Evolutionary conservation across 2,797 vertebrate species (phyloP), one percentile per base, ranked within the genome.

Genomic region (Borostomias antarcticus): DNA sequence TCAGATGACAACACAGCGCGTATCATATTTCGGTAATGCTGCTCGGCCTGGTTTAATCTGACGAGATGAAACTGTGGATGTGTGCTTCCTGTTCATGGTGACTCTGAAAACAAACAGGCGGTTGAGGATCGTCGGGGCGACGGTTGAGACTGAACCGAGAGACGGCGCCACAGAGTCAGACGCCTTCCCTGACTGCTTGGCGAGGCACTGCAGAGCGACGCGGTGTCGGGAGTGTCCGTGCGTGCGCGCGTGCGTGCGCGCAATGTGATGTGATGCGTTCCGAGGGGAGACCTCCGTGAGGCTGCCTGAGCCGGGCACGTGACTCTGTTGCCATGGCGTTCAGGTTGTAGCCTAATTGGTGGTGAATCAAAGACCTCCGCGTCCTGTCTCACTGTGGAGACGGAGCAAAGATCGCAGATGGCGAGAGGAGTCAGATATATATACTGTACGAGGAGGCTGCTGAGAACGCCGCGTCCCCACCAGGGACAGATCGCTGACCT

Each of bases 241-340:
- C 58, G 15, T 52, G 64, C 33, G 28, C 26, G 43, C 23, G 47
- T 48, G 56, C 19, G 35, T 28, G 56, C 29, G 26, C 29, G 30
- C 37, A 75, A 71, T 74, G 72, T 29, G 78, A 75, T 80, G 70
- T 68, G 21, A 19, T 61, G 66, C 29, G 40, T 50, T 47, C 15
- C 48, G 17, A 35, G 17, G 33, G 5, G 77, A 82, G 83, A 84
- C 76, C 83, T 78, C 77, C 63, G 26, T 81, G 67, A 75, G 75
- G 78, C 80, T 50, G 62, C 69, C 62, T 64, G 62, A 73, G 80
- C 53, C 64, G 69, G 66, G 54, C 84, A 89, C 62, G 75, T 86
- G 91, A 87, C 76, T 77, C 89, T 89, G 91, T 94, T 94, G 88
- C 93, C 83, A 91, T 92, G 92, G 89, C 71, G 75, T 87, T 89